Evolutionary conservation across 35 echinoderm and acorn worm species (phyloP).

Genomic region (Stichopus chloronotus): DNA sequence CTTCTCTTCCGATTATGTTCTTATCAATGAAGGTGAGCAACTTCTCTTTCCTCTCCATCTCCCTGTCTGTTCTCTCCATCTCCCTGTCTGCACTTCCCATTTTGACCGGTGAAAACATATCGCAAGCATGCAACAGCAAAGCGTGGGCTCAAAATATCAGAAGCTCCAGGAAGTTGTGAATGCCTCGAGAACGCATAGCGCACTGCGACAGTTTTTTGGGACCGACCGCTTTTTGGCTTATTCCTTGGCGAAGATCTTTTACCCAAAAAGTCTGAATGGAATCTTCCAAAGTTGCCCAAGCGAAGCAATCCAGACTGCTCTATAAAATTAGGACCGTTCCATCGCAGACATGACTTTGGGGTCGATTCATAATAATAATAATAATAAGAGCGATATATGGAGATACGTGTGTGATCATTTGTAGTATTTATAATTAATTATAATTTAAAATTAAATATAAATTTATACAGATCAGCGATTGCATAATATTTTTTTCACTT

Average conservation of each 20-base stretch:
- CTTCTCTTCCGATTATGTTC: conserved; percentile 66
- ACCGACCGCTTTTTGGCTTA: background rate
- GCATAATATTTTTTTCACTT: no score
- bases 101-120: background rate
- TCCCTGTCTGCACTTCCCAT: background rate
- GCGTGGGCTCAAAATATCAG: background rate
- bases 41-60: conserved; percentile 20
- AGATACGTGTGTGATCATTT: no score
- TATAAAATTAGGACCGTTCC: no score
- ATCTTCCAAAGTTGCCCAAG: background rate
- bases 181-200: background rate
- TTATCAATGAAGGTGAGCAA: conserved; percentile 65
- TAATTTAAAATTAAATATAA: no score
- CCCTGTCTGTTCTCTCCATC: background rate
- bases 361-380: no score
- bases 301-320: background rate
- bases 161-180: background rate
- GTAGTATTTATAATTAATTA: no score
- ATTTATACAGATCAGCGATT: no score
- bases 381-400: no score
- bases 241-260: background rate
- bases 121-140: background rate
- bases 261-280: background rate
- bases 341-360: no score
- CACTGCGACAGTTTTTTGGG: background rate